phyloP scores from a whole-genome alignment of 2,797 vertebrate genomes.

The Mareca strepera region DNA sequence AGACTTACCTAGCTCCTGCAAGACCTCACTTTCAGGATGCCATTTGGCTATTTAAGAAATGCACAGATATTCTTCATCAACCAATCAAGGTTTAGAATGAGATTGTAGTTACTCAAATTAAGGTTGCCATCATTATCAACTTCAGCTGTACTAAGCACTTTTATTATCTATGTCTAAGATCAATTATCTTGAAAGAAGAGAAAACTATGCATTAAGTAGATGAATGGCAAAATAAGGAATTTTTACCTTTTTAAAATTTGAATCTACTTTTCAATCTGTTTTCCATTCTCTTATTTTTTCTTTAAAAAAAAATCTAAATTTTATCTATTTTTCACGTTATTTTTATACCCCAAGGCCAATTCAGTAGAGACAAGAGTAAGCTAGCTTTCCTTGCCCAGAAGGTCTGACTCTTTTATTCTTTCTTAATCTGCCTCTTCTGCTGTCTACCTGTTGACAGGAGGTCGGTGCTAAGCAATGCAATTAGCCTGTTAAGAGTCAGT shows the following conservation, averaged over 20 bases:
- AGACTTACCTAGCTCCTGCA: background rate
- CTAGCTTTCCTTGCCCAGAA: background rate
- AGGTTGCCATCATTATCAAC: background rate
- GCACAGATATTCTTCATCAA: background rate
- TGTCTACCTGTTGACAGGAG: constrained; percentile 49
- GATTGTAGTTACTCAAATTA: background rate
- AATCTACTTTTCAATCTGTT: too few relatives aligned
- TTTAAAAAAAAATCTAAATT: too few relatives aligned
- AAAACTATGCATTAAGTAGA: background rate
- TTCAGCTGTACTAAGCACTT: background rate
- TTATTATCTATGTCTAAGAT: background rate
- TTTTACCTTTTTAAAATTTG: too few relatives aligned
- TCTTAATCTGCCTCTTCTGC: constrained; percentile 41
- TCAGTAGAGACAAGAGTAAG: background rate
- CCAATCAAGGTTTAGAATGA: background rate
- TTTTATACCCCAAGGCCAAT: background rate
- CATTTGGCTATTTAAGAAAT: background rate
- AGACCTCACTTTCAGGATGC: background rate
- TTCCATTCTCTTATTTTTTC: too few relatives aligned
- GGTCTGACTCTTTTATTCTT: background rate
- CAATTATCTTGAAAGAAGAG: background rate
- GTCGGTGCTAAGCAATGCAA: constrained; percentile 61
- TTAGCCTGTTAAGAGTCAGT: constrained; percentile 31
- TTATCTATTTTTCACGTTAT: background rate
- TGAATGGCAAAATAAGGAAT: background rate